Conservation (phyloP, 2,797 vertebrate species). For the Acomys russatus region DNA sequence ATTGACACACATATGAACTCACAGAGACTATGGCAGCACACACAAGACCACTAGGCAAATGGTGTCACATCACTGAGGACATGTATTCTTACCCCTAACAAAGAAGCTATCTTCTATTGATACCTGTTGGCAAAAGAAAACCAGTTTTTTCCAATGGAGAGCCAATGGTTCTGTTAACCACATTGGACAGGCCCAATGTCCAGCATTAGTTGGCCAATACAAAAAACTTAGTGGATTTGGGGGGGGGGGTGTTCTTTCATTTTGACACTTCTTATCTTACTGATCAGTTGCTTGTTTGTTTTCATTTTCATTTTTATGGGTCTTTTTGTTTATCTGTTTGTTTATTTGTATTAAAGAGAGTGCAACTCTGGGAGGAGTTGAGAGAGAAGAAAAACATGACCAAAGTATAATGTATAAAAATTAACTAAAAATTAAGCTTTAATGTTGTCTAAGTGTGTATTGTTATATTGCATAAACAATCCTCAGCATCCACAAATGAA, state of each 20-base stretch:
- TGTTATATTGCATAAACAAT: background rate
- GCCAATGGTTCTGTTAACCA: no score
- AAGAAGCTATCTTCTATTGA: background rate
- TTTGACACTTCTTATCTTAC: background rate
- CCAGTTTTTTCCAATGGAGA: background rate
- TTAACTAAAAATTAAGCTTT: background rate
- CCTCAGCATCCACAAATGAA: background rate
- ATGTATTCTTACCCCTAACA: background rate
- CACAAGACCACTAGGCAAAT: background rate
- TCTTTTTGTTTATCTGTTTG: background rate
- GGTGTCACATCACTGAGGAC: background rate
- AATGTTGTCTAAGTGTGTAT: background rate
- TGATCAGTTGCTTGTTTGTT: background rate
- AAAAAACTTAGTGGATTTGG: background rate
- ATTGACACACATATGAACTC: background rate
- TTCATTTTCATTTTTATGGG: background rate
- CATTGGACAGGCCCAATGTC: background rate
- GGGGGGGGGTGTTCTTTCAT: background rate
- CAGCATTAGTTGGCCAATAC: background rate
- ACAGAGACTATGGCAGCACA: background rate
- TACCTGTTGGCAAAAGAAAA: background rate
- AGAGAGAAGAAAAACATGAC: background rate
- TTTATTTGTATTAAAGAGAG: background rate
- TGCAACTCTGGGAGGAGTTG: background rate
- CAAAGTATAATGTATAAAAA: background rate